Conservation (phyloP, 1,140 invertebrate species). For the Bombus turneri region DNA sequence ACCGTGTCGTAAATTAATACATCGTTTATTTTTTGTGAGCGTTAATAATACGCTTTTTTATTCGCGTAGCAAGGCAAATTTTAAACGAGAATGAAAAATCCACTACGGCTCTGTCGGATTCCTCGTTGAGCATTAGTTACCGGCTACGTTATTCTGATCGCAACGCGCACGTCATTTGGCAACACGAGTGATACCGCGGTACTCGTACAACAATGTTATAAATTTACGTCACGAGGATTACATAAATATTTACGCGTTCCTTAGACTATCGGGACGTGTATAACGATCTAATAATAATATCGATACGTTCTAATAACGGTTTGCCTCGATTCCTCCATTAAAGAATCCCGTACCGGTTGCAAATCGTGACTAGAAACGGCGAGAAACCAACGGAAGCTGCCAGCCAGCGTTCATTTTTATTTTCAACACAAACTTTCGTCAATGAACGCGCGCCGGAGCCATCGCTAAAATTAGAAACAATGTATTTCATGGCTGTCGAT, state of each 20-base stretch:
- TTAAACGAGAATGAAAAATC: constrained; percentile 7
- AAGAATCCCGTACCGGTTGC: not conserved
- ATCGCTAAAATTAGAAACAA: constrained; percentile 30
- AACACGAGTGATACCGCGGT: constrained; percentile 31
- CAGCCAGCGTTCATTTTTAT: constrained; percentile 22
- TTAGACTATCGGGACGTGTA: constrained; percentile 2
- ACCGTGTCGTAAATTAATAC: not conserved
- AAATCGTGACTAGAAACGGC: not conserved
- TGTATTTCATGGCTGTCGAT: not conserved
- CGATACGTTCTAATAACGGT: constrained; percentile 13
- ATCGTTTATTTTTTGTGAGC: not conserved
- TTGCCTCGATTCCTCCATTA: not conserved
- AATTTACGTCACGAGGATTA: constrained; percentile 43
- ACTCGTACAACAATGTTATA: constrained; percentile 51
- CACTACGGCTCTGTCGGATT: no score
- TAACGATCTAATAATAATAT: constrained; percentile 43
- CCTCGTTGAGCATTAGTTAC: constrained; percentile 3
- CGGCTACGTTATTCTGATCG: constrained; percentile 36
- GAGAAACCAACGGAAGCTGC: not conserved
- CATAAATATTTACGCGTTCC: constrained; percentile 44
- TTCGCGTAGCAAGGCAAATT: not conserved
- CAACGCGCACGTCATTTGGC: constrained; percentile 41
- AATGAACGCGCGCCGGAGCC: not conserved
- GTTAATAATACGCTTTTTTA: not conserved
- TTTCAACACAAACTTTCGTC: constrained; percentile 21